These are phyloP conservation scores for Rhynchopsitta pachyrhyncha DNA, from an alignment of 2,113 vertebrate species.

Conservation along the genomic window DNA sequence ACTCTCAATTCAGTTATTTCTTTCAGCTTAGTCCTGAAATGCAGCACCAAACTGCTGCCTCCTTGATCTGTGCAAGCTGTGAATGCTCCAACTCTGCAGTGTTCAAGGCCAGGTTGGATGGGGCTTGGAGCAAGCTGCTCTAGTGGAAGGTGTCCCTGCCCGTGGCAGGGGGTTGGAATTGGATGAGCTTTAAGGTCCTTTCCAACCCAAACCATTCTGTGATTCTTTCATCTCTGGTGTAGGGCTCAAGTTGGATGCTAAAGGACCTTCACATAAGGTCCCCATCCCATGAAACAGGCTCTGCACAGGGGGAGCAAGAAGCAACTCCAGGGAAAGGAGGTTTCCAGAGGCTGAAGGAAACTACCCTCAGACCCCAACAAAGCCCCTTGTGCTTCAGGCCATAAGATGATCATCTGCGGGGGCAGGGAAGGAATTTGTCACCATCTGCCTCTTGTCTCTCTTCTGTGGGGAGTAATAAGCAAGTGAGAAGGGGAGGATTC, in stretches of 20 bases:
- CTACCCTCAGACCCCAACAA: neutral
- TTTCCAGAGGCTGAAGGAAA: constrained; percentile 58
- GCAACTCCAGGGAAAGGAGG: constrained; percentile 9
- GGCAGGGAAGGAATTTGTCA: constrained; percentile 73
- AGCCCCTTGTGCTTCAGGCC: constrained; percentile 61
- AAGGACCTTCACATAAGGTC: neutral
- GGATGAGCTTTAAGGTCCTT: neutral
- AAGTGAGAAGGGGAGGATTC: constrained; percentile 64
- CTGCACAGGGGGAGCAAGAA: neutral
- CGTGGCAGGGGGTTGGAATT: neutral
- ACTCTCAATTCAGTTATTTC: neutral
- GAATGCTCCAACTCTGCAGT: neutral
- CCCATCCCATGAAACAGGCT: fast-evolving
- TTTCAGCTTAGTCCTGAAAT: neutral
- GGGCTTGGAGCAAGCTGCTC: neutral
- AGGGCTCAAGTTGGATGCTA: neutral
- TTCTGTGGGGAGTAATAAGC: constrained; percentile 73
- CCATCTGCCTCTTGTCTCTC: constrained; percentile 78
- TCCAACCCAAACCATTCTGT: neutral
- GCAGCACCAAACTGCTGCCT: neutral
- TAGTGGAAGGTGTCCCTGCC: neutral
- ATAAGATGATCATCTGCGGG: constrained; percentile 70
- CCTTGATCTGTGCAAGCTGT: neutral
- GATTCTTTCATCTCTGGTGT: neutral
- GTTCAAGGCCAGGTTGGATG: neutral